Conservation (phyloP, 2,113 vertebrate species). For the Ptilonorhynchus violaceus region DNA sequence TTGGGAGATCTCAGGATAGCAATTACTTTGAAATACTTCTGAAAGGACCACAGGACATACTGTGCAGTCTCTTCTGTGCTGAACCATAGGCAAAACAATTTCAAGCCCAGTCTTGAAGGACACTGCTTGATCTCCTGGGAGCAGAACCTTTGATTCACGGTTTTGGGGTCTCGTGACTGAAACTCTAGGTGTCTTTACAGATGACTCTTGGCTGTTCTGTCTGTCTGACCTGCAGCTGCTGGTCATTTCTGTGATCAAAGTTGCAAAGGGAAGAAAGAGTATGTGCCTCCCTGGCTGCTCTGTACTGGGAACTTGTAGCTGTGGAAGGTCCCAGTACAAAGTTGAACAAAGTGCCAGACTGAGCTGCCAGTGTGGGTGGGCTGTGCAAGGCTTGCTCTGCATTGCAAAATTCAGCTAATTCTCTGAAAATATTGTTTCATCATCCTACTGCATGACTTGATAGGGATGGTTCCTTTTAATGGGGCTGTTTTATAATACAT, state of each 20-base stretch:
- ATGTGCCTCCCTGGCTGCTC: not conserved
- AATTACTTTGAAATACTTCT: not conserved
- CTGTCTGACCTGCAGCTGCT: not conserved
- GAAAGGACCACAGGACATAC: not conserved
- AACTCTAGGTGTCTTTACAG: not conserved
- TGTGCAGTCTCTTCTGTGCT: not conserved
- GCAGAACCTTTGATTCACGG: not conserved
- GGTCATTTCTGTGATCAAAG: not conserved
- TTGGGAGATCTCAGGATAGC: not conserved
- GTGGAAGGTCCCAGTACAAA: not conserved
- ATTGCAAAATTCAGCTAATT: not conserved
- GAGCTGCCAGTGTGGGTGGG: not conserved
- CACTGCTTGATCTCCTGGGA: not conserved
- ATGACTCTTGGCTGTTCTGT: not conserved
- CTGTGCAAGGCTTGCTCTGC: not conserved
- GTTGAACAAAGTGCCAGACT: not conserved
- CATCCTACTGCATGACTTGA: not conserved
- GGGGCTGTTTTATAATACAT: slow-evolving; percentile 14
- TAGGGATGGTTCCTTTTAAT: not conserved
- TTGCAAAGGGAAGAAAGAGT: not conserved
- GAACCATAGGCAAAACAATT: not conserved
- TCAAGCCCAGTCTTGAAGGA: not conserved
- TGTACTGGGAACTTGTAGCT: not conserved
- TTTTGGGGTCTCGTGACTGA: not conserved
- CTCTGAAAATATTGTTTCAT: not conserved